These are phyloP conservation scores for Tetrax tetrax DNA, from an alignment of 2,113 vertebrate genomes.

Conservation along the genomic window DNA sequence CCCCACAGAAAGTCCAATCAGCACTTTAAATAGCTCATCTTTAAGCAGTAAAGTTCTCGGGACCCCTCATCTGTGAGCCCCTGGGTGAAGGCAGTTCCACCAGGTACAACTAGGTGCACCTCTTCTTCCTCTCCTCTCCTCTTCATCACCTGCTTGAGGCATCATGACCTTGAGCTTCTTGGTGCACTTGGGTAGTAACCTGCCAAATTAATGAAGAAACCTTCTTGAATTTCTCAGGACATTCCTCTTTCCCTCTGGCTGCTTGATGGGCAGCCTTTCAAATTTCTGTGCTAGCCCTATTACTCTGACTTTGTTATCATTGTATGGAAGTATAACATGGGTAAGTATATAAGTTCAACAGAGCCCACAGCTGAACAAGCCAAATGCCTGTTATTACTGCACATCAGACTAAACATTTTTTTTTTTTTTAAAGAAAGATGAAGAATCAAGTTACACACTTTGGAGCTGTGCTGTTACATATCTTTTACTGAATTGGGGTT, in stretches of 20 bases:
- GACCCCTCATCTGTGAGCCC: not conserved
- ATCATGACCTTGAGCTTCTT: not conserved
- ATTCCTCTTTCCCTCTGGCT: not conserved
- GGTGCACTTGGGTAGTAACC: not conserved
- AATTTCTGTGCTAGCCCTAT: not conserved
- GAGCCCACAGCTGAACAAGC: constrained; percentile 58
- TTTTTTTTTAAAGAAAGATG: not conserved
- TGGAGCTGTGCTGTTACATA: constrained; percentile 34
- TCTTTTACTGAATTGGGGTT: not conserved
- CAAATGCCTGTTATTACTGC: constrained; percentile 60
- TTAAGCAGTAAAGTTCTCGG: not conserved
- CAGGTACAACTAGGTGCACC: not conserved
- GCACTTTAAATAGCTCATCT: not conserved
- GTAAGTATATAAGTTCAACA: constrained; percentile 37
- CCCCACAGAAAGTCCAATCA: not conserved
- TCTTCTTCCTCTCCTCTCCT: not conserved
- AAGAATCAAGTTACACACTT: constrained; percentile 64
- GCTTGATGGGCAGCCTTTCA: constrained; percentile 34
- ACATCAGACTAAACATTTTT: constrained; percentile 65
- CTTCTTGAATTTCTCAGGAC: not conserved
- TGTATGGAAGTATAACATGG: constrained; percentile 37
- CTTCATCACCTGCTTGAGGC: not conserved
- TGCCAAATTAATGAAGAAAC: not conserved
- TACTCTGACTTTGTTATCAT: constrained; percentile 53
- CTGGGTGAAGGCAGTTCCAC: not conserved